Percentiles rank a stretch among this genome's conserved stretches.
Evolutionary conservation across 2,797 vertebrate genomes (phyloP).

Genomic region (Triplophysa bombifrons): DNA sequence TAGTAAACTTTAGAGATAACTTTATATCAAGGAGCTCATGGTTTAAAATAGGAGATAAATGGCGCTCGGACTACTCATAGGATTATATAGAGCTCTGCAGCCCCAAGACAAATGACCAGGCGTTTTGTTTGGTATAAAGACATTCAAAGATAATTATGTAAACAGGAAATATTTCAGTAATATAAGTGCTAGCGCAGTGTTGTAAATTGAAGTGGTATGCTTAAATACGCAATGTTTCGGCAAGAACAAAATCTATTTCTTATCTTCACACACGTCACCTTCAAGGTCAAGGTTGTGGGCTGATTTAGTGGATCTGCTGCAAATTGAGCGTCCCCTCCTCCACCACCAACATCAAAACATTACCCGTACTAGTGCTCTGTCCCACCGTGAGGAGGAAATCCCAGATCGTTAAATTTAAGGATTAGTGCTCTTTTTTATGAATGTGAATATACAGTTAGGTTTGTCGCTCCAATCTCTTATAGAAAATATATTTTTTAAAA

Average conservation of each 20-base stretch:
- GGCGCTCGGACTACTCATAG: not conserved
- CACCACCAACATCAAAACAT: constrained; percentile 34
- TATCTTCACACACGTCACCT: constrained; percentile 57
- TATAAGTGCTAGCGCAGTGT: not conserved
- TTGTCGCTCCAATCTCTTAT: not conserved
- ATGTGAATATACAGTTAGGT: constrained; percentile 5
- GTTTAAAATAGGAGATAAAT: not conserved
- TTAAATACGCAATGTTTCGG: constrained; percentile 34
- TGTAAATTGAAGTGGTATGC: not conserved
- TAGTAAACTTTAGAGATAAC: constrained; percentile 21
- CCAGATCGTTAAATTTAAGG: constrained; percentile 13
- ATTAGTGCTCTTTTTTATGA: constrained; percentile 30
- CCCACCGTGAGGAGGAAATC: constrained; percentile 14
- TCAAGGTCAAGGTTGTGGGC: constrained; percentile 73
- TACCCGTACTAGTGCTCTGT: not conserved
- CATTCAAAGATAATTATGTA: not conserved
- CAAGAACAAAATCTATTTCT: constrained; percentile 47
- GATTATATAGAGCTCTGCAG: not conserved
- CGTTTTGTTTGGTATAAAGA: too few species aligned
- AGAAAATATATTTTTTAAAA: not conserved
- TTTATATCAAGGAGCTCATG: constrained; percentile 25
- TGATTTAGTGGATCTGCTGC: constrained; percentile 55
- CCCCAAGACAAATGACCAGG: not conserved
- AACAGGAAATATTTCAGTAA: not conserved
- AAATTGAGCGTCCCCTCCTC: constrained; percentile 20